Percentiles rank a stretch among this genome's conserved stretches.
phyloP scores from a whole-genome alignment of 2,113 vertebrate species.

The Podarcis cretensis region DNA sequence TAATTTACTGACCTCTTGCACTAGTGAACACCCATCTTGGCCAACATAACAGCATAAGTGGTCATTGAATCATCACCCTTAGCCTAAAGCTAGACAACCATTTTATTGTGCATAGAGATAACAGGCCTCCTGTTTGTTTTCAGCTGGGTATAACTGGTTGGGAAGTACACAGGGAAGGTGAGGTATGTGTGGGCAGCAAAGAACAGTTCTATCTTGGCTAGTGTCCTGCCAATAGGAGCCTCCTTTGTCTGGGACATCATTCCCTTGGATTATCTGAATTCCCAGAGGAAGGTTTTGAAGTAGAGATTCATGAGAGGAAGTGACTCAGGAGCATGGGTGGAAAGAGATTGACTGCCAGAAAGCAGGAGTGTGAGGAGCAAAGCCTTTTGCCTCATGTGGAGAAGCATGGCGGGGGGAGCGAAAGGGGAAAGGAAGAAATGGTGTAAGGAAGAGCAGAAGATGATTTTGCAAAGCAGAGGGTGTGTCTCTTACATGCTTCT shows the following conservation, averaged over 20 bases:
- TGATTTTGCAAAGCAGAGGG: background rate
- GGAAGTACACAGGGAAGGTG: background rate
- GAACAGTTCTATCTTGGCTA: accelerated
- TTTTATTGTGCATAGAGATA: background rate
- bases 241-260: background rate
- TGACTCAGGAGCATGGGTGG: slow-evolving; percentile 50
- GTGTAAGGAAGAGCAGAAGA: background rate
- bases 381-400: background rate
- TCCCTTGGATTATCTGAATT: background rate
- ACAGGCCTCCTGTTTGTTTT: slow-evolving; percentile 8
- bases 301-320: slow-evolving; percentile 36
- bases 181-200: background rate
- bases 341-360: slow-evolving; percentile 15
- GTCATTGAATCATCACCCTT: background rate
- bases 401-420: background rate
- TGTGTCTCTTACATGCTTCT: background rate
- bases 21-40: background rate
- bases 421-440: background rate
- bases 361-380: background rate
- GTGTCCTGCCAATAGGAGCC: background rate
- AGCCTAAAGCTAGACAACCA: background rate
- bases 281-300: accelerated
- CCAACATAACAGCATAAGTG: background rate
- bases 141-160: background rate
- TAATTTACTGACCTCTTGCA: background rate